Conservation (phyloP, 1,140 invertebrate species). For the Oncopeltus fasciatus region DNA sequence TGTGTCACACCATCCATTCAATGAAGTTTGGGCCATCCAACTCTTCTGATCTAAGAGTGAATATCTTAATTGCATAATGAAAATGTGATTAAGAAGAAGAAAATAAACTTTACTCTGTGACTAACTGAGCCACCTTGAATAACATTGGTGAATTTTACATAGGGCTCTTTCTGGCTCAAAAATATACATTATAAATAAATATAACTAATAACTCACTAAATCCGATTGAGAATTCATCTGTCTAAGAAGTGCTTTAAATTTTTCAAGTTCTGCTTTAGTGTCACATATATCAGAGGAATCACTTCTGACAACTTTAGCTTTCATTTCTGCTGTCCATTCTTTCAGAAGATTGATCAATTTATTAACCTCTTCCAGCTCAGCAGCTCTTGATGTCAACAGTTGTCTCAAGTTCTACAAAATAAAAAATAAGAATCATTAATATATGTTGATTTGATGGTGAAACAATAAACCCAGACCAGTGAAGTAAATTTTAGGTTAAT, state of each 20-base stretch:
- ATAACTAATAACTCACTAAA: slow-evolving; percentile 27
- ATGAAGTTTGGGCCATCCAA: too few species aligned
- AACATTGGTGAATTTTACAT: too few species aligned
- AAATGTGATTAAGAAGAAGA: too few species aligned
- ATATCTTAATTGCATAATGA: too few species aligned
- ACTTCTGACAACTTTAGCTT: slow-evolving; percentile 59
- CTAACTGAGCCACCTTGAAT: too few species aligned
- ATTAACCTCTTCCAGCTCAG: slow-evolving; percentile 68
- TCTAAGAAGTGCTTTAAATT: slow-evolving; percentile 57
- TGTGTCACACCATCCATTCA: too few species aligned
- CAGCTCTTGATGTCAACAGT: slow-evolving; percentile 49
- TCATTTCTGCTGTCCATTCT: slow-evolving; percentile 75
- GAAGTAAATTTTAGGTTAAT: too few species aligned
- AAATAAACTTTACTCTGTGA: too few species aligned
- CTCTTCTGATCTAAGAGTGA: too few species aligned
- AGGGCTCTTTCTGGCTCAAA: too few species aligned
- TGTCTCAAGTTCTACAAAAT: slow-evolving; percentile 49
- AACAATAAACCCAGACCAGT: not conserved
- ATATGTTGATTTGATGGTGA: not conserved
- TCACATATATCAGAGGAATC: slow-evolving; percentile 71
- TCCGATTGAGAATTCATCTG: slow-evolving; percentile 64
- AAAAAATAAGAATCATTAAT: not conserved
- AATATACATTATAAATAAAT: not conserved
- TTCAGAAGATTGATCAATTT: slow-evolving; percentile 62
- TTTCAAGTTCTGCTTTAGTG: slow-evolving; percentile 73